A percentile compares a stretch with the other conserved stretches of the same genome.
Evolutionary conservation across 30 jellyfish, hydroid and myxozoan genomes (phyloP).

Genomic region (Clytia hemisphaerica): DNA sequence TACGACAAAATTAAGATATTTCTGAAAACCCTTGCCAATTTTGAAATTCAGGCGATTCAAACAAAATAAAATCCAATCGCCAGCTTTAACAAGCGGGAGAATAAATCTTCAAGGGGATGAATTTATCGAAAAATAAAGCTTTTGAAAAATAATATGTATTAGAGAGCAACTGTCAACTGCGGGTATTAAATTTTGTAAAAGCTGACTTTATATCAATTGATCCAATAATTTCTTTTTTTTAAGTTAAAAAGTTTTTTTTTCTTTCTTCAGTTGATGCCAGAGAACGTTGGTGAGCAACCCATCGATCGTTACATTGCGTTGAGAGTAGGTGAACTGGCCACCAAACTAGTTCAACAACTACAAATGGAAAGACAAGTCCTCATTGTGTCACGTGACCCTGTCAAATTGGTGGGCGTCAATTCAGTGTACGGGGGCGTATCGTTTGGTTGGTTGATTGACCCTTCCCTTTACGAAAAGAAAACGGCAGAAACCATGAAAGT

Average conservation of each 20-base stretch:
- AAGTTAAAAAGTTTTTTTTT: neutral
- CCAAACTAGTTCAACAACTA: conserved; percentile 43
- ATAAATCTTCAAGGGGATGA: too few relatives aligned
- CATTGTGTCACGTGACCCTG: conserved; percentile 68
- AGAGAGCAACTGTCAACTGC: too few relatives aligned
- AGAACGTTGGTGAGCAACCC: conserved; percentile 69
- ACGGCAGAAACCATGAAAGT: conserved; percentile 41
- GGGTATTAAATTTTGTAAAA: too few relatives aligned
- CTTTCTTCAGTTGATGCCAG: conserved; percentile 37
- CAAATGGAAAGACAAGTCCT: conserved; percentile 58
- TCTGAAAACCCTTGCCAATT: too few relatives aligned
- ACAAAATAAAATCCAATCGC: too few relatives aligned
- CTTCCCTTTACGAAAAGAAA: conserved; percentile 25
- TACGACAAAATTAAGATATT: too few relatives aligned
- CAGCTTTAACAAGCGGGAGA: too few relatives aligned
- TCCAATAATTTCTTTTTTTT: too few relatives aligned
- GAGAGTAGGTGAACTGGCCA: conserved; percentile 38
- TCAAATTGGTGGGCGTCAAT: conserved; percentile 36
- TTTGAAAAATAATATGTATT: too few relatives aligned
- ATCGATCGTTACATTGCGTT: conserved; percentile 50
- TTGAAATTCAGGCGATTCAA: too few relatives aligned
- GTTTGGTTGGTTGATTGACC: conserved; percentile 69
- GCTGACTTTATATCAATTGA: too few relatives aligned
- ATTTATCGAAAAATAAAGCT: too few relatives aligned
- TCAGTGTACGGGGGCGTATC: conserved; percentile 41